A percentile compares a stretch with the other conserved stretches of the same genome.
phyloP scores from a whole-genome alignment of 2,113 vertebrate species.

The Pygoscelis antarcticus region DNA sequence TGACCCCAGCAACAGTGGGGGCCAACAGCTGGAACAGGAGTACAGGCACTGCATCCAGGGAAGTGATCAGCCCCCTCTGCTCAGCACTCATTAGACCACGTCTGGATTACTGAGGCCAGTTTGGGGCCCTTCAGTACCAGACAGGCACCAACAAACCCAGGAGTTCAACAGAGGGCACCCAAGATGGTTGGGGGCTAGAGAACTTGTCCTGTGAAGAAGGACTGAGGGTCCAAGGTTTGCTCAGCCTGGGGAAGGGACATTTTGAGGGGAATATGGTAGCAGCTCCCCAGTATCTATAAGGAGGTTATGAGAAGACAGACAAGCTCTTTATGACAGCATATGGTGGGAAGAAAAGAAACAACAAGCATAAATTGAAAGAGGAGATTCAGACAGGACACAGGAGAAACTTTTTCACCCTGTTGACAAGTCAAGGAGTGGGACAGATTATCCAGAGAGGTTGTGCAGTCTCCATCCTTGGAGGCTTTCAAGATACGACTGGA shows the following conservation, averaged over 20 bases:
- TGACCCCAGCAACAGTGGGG: not conserved
- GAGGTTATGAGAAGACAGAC: not conserved
- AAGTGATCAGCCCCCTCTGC: not conserved
- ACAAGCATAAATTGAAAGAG: not conserved
- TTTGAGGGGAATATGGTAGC: not conserved
- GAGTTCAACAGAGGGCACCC: not conserved
- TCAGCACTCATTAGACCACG: not conserved
- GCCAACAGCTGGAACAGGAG: not conserved
- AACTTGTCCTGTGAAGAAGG: not conserved
- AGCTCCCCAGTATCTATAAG: not conserved
- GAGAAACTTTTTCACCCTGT: not conserved
- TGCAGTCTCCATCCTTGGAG: not conserved
- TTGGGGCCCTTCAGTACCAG: not conserved
- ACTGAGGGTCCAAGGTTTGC: not conserved
- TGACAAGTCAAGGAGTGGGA: not conserved
- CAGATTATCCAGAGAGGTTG: not conserved
- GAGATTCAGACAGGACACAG: not conserved
- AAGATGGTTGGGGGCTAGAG: not conserved
- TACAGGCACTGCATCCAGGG: not conserved
- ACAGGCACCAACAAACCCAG: not conserved
- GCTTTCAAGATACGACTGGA: not conserved
- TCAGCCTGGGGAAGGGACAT: not conserved
- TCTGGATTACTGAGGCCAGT: not conserved
- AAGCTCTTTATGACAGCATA: accelerated
- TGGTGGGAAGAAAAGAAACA: not conserved